Conservation (phyloP, 2,797 vertebrate genomes). For the Pogoniulus pusillus region DNA sequence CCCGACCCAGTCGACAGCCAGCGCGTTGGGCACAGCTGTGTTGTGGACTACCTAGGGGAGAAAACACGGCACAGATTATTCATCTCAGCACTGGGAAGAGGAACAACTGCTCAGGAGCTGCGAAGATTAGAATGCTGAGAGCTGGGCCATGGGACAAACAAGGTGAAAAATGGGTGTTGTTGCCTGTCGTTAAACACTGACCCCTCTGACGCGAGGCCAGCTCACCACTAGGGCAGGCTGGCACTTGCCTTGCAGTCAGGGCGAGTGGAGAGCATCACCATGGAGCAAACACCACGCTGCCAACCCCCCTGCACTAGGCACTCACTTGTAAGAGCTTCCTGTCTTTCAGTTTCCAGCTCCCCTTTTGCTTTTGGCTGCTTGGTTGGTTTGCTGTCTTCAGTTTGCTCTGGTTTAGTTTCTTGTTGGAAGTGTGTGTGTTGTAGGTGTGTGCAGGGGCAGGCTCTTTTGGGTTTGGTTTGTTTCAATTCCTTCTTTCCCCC, state of each 20-base stretch:
- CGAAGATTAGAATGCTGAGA: neutral
- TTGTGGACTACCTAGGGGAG: constrained; percentile 89
- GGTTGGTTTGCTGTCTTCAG: no score
- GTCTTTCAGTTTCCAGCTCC: neutral
- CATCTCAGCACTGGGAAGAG: neutral
- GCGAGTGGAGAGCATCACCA: neutral
- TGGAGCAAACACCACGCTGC: neutral
- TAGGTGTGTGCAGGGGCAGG: no score
- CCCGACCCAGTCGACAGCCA: constrained; percentile 98
- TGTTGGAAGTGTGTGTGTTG: no score
- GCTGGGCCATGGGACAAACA: neutral
- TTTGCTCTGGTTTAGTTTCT: no score
- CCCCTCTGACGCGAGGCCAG: neutral
- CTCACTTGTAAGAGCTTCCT: rapidly evolving
- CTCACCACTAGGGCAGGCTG: neutral
- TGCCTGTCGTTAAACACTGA: neutral
- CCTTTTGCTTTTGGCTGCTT: no score
- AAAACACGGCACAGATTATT: constrained; percentile 36
- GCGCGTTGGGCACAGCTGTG: constrained; percentile 91
- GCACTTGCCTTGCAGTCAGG: neutral
- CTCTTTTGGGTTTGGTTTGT: no score
- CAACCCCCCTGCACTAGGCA: neutral
- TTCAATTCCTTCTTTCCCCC: neutral
- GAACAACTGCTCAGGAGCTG: neutral
- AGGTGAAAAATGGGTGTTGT: neutral